Conservation (phyloP, 2,888 invertebrate species). For the Embidobia sp. region DNA sequence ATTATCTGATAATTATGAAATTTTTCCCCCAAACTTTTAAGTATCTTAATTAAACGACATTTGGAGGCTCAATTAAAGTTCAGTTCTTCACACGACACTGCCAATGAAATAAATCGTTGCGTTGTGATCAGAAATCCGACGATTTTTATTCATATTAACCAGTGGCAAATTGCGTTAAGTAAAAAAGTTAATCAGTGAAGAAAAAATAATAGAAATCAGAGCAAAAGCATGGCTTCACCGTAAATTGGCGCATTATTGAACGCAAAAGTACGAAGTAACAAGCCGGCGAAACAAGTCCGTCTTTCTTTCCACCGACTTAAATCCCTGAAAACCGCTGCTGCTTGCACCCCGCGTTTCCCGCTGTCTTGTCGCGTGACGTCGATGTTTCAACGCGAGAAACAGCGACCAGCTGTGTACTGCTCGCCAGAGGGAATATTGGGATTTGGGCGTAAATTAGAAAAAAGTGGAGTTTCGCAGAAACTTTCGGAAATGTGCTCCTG, state of each 20-base stretch:
- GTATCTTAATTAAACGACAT: constrained; percentile 9
- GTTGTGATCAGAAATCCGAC: background rate
- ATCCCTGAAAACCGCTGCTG: constrained; percentile 66
- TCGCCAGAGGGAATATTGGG: constrained; percentile 66
- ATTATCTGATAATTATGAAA: constrained; percentile 29
- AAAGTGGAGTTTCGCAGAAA: constrained; percentile 70
- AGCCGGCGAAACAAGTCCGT: constrained; percentile 65
- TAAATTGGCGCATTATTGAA: constrained; percentile 74
- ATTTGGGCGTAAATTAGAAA: constrained; percentile 76
- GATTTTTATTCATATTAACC: constrained; percentile 21
- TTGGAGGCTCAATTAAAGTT: constrained; percentile 4
- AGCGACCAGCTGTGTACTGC: constrained; percentile 53
- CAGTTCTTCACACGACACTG: constrained; percentile 6
- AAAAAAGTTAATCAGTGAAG: constrained; percentile 36
- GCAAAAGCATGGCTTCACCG: constrained; percentile 56
- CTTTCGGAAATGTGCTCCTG: constrained; percentile 63
- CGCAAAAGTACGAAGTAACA: constrained; percentile 68
- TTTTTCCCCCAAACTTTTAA: constrained; percentile 26
- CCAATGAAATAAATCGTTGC: constrained; percentile 9
- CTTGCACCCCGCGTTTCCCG: constrained; percentile 30
- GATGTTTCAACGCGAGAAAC: constrained; percentile 61
- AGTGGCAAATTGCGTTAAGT: constrained; percentile 19
- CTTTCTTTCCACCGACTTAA: constrained; percentile 65
- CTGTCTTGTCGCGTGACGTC: constrained; percentile 52
- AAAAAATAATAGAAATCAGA: constrained; percentile 46